phyloP scores from a whole-genome alignment of 2,888 invertebrate species.

The Drosophila histrio region DNA sequence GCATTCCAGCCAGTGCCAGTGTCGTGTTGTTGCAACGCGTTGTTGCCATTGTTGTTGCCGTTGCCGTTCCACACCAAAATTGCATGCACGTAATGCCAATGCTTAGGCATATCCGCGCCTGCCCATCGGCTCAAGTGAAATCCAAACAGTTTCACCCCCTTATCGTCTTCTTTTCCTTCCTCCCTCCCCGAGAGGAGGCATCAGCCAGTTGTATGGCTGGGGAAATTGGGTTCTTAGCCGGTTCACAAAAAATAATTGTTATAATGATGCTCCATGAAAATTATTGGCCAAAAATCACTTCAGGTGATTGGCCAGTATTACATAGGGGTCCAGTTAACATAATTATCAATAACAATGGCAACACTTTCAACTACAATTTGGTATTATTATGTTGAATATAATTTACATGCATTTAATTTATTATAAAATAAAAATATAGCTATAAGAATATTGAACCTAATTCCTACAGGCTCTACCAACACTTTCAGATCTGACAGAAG shows the following conservation, averaged over 20 bases:
- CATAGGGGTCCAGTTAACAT: background rate
- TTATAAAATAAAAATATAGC: no score
- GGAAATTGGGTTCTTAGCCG: conserved; percentile 46
- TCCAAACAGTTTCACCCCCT: conserved; percentile 38
- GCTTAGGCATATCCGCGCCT: conserved; percentile 65
- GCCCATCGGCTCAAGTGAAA: conserved; percentile 57
- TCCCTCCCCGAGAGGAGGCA: conserved; percentile 19
- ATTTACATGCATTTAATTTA: no score
- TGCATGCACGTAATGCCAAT: conserved; percentile 68
- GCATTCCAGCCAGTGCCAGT: conserved; percentile 52
- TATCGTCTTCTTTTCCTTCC: background rate
- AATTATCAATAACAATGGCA: background rate
- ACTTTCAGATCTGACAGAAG: no score
- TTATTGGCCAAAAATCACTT: conserved; percentile 19
- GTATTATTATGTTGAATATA: background rate
- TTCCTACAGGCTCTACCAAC: no score
- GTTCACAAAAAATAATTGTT: conserved; percentile 33
- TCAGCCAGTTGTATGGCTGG: conserved; percentile 8
- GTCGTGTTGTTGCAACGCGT: conserved; percentile 20
- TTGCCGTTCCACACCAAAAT: conserved; percentile 50
- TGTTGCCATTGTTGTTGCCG: conserved; percentile 9
- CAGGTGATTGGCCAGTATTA: conserved; percentile 5
- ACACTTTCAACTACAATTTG: background rate
- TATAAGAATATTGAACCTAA: no score
- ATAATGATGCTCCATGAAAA: conserved; percentile 34